A percentile compares a stretch with the other conserved stretches of the same genome.
These are phyloP conservation scores for Choloepus hoffmanni DNA, from an alignment of 2,113 vertebrate genomes.

Conservation along the genomic window DNA sequence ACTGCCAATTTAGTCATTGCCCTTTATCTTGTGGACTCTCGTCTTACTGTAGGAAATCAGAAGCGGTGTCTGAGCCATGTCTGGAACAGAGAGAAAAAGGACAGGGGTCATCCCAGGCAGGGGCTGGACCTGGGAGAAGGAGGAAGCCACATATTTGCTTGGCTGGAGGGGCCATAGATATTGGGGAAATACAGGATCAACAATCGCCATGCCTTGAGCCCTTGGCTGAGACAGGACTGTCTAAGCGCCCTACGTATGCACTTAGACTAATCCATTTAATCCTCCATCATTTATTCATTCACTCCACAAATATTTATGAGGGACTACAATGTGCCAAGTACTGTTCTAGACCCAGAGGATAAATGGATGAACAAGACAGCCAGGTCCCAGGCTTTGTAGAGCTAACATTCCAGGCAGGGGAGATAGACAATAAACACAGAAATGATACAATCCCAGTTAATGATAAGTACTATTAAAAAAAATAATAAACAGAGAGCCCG, in stretches of 20 bases:
- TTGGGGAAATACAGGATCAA: not conserved
- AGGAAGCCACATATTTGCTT: not conserved
- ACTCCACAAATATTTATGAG: not conserved
- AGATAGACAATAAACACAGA: not conserved
- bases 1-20: not conserved
- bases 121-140: not conserved
- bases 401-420: not conserved
- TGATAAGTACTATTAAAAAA: not conserved
- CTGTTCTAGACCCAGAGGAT: not conserved
- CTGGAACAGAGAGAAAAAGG: not conserved
- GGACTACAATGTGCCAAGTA: not conserved
- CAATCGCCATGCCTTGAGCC: fast-evolving
- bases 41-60: not conserved
- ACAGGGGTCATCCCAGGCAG: fast-evolving
- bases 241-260: fast-evolving
- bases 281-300: not conserved
- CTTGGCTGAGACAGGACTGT: not conserved
- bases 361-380: not conserved
- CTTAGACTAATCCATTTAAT: not conserved
- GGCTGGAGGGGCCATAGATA: not conserved
- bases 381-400: not conserved
- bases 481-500: not conserved
- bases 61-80: not conserved
- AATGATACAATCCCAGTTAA: not conserved
- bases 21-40: not conserved